These are phyloP conservation scores for Eupristina koningsbergeri DNA, from an alignment of 1,140 invertebrate genomes.

Conservation along the genomic window DNA sequence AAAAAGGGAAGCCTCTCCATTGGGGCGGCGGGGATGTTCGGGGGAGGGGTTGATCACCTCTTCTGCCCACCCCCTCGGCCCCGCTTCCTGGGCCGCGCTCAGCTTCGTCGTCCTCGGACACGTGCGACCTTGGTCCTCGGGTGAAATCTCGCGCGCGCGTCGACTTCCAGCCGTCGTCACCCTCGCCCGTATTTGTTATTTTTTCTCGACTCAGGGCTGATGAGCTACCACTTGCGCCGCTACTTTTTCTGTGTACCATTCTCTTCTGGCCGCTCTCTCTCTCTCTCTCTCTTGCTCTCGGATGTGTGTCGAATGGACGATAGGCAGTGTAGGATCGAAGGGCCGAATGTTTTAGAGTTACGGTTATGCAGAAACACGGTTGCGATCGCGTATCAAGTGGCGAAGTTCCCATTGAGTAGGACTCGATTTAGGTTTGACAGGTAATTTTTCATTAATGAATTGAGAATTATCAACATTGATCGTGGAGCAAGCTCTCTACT, in stretches of 20 bases:
- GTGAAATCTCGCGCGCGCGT: constrained; percentile 53
- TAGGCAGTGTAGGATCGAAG: neutral
- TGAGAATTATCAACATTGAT: too few species aligned
- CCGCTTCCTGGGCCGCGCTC: constrained; percentile 9
- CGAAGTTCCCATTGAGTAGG: too few species aligned
- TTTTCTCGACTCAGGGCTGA: neutral
- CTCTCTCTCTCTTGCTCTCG: constrained; percentile 54
- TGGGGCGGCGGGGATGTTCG: too few species aligned
- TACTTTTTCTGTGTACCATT: neutral
- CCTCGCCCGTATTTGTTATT: neutral
- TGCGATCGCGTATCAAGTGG: neutral
- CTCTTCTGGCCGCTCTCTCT: constrained; percentile 6
- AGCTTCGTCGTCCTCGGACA: constrained; percentile 60
- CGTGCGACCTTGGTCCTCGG: constrained; percentile 68
- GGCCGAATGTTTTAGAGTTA: neutral
- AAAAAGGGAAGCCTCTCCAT: too few species aligned
- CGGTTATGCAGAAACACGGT: neutral
- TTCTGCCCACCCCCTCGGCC: neutral
- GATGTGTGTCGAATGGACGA: neutral
- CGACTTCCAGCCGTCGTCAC: neutral
- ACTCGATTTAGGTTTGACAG: too few species aligned
- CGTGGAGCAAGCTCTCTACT: too few species aligned
- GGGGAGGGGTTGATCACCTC: neutral
- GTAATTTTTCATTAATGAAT: too few species aligned
- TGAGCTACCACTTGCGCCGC: too few species aligned